phyloP scores from a whole-genome alignment of 2,797 vertebrate genomes.

The Takifugu rubripes region DNA sequence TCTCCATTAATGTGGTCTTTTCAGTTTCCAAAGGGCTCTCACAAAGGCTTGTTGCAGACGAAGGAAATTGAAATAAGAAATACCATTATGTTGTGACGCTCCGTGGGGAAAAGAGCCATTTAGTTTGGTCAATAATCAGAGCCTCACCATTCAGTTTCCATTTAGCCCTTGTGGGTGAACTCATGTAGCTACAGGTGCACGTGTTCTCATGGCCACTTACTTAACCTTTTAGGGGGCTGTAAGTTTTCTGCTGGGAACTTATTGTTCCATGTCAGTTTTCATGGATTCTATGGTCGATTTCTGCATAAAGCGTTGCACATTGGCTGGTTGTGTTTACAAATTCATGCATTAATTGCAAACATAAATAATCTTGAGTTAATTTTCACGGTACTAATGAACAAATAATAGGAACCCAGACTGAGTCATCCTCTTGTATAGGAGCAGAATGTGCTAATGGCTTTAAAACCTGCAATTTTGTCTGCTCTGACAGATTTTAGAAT shows the following conservation, averaged over 20 bases:
- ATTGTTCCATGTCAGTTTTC: too few species aligned
- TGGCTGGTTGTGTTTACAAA: too few species aligned
- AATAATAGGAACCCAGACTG: too few species aligned
- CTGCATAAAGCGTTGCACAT: too few species aligned
- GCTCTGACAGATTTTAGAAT: too few species aligned
- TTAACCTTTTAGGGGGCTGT: not conserved
- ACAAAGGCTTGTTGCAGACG: slow-evolving; percentile 21
- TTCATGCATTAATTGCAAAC: too few species aligned
- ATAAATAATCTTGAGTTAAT: not conserved
- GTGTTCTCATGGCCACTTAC: slow-evolving; percentile 4
- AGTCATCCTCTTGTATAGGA: too few species aligned
- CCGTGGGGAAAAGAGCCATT: slow-evolving; percentile 53
- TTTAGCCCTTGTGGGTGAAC: slow-evolving; percentile 35
- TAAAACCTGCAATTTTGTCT: not conserved
- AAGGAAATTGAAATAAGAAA: slow-evolving; percentile 39
- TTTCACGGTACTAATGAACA: too few species aligned
- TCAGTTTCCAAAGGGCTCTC: slow-evolving; percentile 8
- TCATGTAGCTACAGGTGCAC: slow-evolving; percentile 28
- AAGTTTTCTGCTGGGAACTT: too few species aligned
- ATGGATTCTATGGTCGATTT: too few species aligned
- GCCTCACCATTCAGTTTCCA: slow-evolving; percentile 42
- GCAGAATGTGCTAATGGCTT: not conserved
- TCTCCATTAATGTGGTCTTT: not conserved
- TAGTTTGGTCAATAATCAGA: slow-evolving; percentile 57
- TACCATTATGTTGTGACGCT: slow-evolving; percentile 39